A percentile compares a stretch with the other conserved stretches of the same genome.
Evolutionary conservation across 2,888 invertebrate genomes (phyloP).

Genomic region (Lochmaea capreae): DNA sequence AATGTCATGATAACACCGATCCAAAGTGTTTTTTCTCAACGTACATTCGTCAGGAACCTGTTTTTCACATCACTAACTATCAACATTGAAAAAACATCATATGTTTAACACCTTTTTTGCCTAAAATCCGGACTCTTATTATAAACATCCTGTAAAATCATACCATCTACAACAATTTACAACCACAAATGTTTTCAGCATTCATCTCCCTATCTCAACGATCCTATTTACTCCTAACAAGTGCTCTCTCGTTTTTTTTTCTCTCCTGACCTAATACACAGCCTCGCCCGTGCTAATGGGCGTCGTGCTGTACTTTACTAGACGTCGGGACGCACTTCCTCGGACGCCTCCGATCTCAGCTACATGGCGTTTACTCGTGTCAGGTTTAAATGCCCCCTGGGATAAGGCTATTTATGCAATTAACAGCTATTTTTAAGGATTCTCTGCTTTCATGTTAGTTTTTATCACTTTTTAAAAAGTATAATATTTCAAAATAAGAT

Average conservation of each 20-base stretch:
- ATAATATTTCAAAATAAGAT: neutral
- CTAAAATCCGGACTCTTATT: too few relatives aligned
- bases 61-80: too few relatives aligned
- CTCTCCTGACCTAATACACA: constrained; percentile 15
- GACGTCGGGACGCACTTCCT: constrained; percentile 40
- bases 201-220: neutral
- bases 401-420: constrained; percentile 43
- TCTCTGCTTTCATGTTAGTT: constrained; percentile 29
- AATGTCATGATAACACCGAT: too few relatives aligned
- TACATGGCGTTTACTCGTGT: constrained; percentile 54
- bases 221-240: neutral
- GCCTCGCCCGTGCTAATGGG: constrained; percentile 3
- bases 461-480: constrained; percentile 22
- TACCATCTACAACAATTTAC: neutral
- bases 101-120: too few relatives aligned
- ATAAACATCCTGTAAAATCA: too few relatives aligned
- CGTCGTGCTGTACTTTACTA: constrained; percentile 2
- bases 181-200: neutral
- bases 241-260: constrained; percentile 12
- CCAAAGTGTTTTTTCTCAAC: too few relatives aligned
- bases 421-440: constrained; percentile 42
- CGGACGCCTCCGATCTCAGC: constrained; percentile 41
- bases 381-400: constrained; percentile 50
- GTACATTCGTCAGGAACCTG: too few relatives aligned
- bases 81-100: too few relatives aligned